A percentile compares a stretch with the other conserved stretches of the same genome.
Conservation (phyloP, 2,797 vertebrate genomes). For the Gymnothorax javanicus region DNA sequence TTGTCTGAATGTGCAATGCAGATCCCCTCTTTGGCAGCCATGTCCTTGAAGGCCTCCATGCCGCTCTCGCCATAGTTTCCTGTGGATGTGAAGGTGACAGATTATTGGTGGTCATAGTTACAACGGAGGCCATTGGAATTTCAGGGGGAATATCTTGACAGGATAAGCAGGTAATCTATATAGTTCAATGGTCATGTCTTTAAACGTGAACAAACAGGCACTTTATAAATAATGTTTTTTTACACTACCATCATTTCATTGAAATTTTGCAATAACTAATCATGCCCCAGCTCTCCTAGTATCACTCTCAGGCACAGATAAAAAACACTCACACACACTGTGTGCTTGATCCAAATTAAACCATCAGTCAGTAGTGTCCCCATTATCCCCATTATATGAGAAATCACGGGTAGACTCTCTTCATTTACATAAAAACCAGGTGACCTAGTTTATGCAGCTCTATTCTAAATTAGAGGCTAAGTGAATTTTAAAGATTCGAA, state of each 20-base stretch:
- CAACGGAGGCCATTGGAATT: not conserved
- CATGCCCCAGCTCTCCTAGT: not conserved
- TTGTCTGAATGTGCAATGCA: constrained; percentile 99
- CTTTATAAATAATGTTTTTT: constrained; percentile 9
- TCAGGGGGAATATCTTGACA: not conserved
- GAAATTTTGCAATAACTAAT: constrained; percentile 18
- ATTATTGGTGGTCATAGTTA: not conserved
- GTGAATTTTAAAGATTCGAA: constrained; percentile 29
- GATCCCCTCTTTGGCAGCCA: constrained; percentile 93
- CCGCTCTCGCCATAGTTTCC: constrained; percentile 98
- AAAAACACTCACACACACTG: constrained; percentile 14
- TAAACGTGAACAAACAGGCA: not conserved
- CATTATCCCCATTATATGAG: constrained; percentile 54
- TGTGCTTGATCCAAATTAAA: constrained; percentile 33
- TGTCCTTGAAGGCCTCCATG: constrained; percentile 99
- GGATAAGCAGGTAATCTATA: not conserved
- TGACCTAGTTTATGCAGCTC: constrained; percentile 69
- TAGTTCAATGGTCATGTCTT: not conserved
- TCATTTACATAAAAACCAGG: constrained; percentile 65
- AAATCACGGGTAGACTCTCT: constrained; percentile 60
- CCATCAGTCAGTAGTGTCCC: constrained; percentile 46
- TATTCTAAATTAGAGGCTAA: constrained; percentile 39
- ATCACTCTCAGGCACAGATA: constrained; percentile 9
- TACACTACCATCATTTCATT: not conserved
- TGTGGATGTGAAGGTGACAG: constrained; percentile 47